Base-by-base conservation (phyloP, 2,888 invertebrate species). In the Drosophila pegasa region DNA sequence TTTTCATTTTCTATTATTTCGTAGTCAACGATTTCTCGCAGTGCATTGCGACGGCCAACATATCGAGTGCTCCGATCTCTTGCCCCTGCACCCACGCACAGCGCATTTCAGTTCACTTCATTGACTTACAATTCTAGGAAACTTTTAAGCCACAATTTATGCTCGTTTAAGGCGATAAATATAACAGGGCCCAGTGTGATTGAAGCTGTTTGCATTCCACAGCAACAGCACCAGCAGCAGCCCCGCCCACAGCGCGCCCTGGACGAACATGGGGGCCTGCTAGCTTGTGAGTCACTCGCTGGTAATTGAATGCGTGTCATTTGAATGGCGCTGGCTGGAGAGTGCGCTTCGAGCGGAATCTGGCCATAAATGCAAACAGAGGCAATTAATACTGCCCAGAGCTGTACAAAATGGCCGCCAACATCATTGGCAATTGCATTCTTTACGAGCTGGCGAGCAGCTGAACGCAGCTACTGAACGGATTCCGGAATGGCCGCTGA, bases 151-250 rank as follows among this genome's bases (percentile, higher is more conserved):
- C 76, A 86, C 86, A 88, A 90, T 90, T 91, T 91, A 90, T 90
- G 89, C 80, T 83, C 90, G 89, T 91, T 90, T 90, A 90, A 78
- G 78, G 81, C 83, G 85, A 89, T 90, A 89, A 90, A 89, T 88
- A 89, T 86, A 83, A 63, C 85, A 82, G 76, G 68, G 57, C 66
- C 67, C 71, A 57, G 52, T 60, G 78, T 80, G 80, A 86, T 88
- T 86, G 82, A 86, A 86, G 80, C 75, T 78, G 88, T 81, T 85
- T 85, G 82, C 86, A 89, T 88, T 84, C 88, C 83, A 75, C 55
- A 43, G 60, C 75, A 41, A 40, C 52, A 55, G 20, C 50, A 54
- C 27, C 52, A 47, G 8, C 47, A 16, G 27, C 45, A 35, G 50
- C 50, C 43, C 31, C 45, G 41, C 45, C 54, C 52, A 50, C 33